Percentiles rank a stretch among this genome's conserved stretches.
Conservation (phyloP, 1,140 invertebrate species). For the Oedothorax gibbosus region DNA sequence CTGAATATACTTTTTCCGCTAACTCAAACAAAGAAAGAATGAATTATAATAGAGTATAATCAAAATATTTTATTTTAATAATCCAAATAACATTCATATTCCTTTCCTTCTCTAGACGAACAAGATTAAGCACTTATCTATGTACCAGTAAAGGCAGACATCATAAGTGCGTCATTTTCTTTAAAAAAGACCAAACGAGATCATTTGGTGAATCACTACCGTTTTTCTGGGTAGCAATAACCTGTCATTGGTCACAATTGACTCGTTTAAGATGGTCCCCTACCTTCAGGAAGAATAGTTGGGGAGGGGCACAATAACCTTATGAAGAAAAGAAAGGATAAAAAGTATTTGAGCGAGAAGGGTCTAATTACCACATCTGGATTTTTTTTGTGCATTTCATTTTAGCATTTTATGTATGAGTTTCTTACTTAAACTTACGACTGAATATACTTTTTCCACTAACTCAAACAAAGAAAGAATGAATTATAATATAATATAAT, state of each 20-base stretch:
- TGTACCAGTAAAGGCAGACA: neutral
- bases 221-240: slow-evolving; percentile 29
- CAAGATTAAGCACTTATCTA: slow-evolving; percentile 32
- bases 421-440: too few relatives aligned
- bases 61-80: too few relatives aligned
- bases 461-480: too few relatives aligned
- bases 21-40: too few relatives aligned
- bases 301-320: slow-evolving; percentile 12
- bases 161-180: neutral
- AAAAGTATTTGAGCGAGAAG: neutral
- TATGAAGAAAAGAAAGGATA: slow-evolving; percentile 3
- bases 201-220: slow-evolving; percentile 20
- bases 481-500: too few relatives aligned
- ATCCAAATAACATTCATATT: too few relatives aligned
- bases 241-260: slow-evolving; percentile 41
- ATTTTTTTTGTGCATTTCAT: too few relatives aligned
- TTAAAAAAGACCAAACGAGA: slow-evolving; percentile 33
- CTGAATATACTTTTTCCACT: too few relatives aligned
- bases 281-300: neutral
- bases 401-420: too few relatives aligned
- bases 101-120: neutral
- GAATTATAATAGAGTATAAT: too few relatives aligned
- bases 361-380: too few relatives aligned
- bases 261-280: slow-evolving; percentile 33
- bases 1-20: too few relatives aligned